phyloP scores from a whole-genome alignment of 2,797 vertebrate species.

The Spondyliosoma cantharus region DNA sequence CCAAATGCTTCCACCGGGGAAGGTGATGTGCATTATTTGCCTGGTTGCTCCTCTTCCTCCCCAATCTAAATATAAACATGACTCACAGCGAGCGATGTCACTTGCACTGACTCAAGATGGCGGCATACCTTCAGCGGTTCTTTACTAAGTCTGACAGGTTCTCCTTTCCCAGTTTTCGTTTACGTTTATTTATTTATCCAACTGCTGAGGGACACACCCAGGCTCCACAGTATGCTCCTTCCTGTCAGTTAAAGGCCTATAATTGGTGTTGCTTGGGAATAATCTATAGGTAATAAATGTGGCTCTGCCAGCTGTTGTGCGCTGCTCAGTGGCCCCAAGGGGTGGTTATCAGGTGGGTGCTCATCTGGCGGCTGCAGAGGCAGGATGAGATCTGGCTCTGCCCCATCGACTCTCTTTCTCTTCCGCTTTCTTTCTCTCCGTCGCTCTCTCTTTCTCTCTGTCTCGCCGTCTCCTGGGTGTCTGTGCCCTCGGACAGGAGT shows the following conservation, averaged over 20 bases:
- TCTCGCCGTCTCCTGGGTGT: slow-evolving; percentile 15
- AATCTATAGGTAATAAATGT: slow-evolving; percentile 70
- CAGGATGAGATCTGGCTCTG: slow-evolving; percentile 53
- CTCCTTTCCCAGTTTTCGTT: slow-evolving; percentile 6
- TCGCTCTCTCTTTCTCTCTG: not conserved
- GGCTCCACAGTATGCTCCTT: slow-evolving; percentile 30
- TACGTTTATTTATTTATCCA: slow-evolving; percentile 20
- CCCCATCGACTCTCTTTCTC: slow-evolving; percentile 26
- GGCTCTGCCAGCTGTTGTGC: slow-evolving; percentile 70
- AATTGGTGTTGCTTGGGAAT: slow-evolving; percentile 70
- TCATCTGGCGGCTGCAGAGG: slow-evolving; percentile 64
- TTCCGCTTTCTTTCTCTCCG: not conserved
- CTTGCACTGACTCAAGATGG: slow-evolving; percentile 73
- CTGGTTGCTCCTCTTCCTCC: slow-evolving; percentile 72
- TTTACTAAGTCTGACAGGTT: slow-evolving; percentile 46
- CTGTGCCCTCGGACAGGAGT: slow-evolving; percentile 32
- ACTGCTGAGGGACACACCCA: slow-evolving; percentile 11
- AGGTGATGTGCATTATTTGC: slow-evolving; percentile 77
- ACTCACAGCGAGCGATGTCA: slow-evolving; percentile 60
- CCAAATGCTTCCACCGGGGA: slow-evolving; percentile 70
- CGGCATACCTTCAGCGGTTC: slow-evolving; percentile 62
- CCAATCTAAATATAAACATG: slow-evolving; percentile 79
- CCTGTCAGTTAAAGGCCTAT: slow-evolving; percentile 48
- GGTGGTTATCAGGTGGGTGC: slow-evolving; percentile 71
- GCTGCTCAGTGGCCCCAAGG: slow-evolving; percentile 45